Conservation (phyloP, 2,797 vertebrate species). For the Epinephelus coioides region DNA sequence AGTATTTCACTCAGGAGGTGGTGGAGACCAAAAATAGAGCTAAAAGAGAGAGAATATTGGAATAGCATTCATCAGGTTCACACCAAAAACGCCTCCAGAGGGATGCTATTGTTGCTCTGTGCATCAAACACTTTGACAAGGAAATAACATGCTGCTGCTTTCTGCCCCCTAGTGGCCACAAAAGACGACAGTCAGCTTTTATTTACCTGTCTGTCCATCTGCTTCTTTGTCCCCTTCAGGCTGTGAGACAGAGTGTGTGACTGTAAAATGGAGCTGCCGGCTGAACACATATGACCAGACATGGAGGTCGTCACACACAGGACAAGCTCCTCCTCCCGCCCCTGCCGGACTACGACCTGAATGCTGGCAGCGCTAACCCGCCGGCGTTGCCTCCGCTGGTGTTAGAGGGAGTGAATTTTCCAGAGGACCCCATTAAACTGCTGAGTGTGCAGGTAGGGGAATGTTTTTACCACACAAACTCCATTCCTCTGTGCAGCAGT, state of each 20-base stretch:
- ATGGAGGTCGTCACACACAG: constrained; percentile 79
- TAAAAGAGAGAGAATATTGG: too few species aligned
- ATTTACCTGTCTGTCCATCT: background rate
- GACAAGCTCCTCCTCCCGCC: constrained; percentile 51
- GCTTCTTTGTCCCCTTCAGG: constrained; percentile 13
- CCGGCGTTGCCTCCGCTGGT: constrained; percentile 41
- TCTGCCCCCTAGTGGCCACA: background rate
- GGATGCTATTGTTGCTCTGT: too few species aligned
- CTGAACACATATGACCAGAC: constrained; percentile 58
- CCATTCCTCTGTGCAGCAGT: too few species aligned
- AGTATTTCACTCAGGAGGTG: background rate
- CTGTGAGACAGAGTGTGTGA: background rate
- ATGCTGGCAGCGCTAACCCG: background rate
- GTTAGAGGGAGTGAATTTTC: constrained; percentile 59
- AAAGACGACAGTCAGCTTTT: background rate
- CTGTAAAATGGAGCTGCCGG: constrained; percentile 36
- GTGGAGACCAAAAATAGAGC: too few species aligned
- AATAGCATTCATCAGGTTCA: too few species aligned
- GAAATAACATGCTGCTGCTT: too few species aligned
- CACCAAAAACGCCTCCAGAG: too few species aligned
- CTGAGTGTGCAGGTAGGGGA: constrained; percentile 89
- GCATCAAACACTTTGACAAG: too few species aligned
- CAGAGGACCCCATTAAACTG: constrained; percentile 90
- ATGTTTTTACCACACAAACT: too few species aligned
- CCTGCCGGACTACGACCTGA: constrained; percentile 23